A percentile compares a stretch with the other conserved stretches of the same genome.
Conservation (phyloP, 1,140 invertebrate species). For the Agrilus planipennis region DNA sequence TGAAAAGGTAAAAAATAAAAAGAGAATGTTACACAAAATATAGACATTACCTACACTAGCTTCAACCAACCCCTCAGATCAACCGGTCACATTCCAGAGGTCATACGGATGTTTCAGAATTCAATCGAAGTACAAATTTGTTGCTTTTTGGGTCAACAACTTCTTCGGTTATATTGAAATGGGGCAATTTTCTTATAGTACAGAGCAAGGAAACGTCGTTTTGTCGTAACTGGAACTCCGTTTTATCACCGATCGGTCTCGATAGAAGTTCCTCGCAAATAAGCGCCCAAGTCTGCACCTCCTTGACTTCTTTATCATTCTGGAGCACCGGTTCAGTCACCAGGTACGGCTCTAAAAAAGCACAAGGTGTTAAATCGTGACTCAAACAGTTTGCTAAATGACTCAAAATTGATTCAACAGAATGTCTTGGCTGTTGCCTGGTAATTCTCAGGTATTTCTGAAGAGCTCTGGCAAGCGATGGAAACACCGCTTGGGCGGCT, state of each 20-base stretch:
- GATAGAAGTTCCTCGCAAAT: slow-evolving; percentile 85
- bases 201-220: slow-evolving; percentile 88
- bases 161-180: slow-evolving; percentile 90
- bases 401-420: slow-evolving; percentile 76
- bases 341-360: slow-evolving; percentile 85
- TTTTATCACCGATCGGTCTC: slow-evolving; percentile 65
- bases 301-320: slow-evolving; percentile 63
- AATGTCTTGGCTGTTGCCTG: slow-evolving; percentile 87
- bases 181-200: slow-evolving; percentile 71
- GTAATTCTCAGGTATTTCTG: slow-evolving; percentile 95
- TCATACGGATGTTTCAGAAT: slow-evolving; percentile 95
- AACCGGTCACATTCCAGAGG: slow-evolving; percentile 34
- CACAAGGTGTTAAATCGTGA: slow-evolving; percentile 84
- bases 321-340: slow-evolving; percentile 64
- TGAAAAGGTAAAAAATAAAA: no score
- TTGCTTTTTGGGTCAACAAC: slow-evolving; percentile 91
- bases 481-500: slow-evolving; percentile 94
- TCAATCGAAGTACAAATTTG: slow-evolving; percentile 86
- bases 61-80: slow-evolving; percentile 28
- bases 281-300: slow-evolving; percentile 82
- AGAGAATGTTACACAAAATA: no score
- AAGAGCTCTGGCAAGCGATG: slow-evolving; percentile 84
- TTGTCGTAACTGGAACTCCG: slow-evolving; percentile 83
- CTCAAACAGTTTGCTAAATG: slow-evolving; percentile 84
- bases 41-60: no score